Percentiles rank a stretch among this genome's conserved stretches.
These are phyloP conservation scores for Diplogasteroides magnus DNA, from an alignment of 1,140 invertebrate species.

Conservation along the genomic window DNA sequence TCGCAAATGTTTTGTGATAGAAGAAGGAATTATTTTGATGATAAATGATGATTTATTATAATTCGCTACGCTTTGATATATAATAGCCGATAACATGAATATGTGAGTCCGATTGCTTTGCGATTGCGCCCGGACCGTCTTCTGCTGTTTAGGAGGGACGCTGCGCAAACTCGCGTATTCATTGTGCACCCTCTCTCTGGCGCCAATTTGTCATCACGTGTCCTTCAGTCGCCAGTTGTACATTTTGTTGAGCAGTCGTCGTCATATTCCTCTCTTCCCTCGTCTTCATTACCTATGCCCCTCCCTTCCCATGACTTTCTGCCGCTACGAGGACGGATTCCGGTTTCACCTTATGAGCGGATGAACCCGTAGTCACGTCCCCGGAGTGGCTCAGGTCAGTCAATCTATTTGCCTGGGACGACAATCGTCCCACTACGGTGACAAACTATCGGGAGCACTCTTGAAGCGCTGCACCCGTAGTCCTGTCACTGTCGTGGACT, in stretches of 20 bases:
- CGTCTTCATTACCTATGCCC: background rate
- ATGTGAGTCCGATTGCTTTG: too few species aligned
- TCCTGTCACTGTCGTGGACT: too few species aligned
- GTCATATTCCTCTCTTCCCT: background rate
- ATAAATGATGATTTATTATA: too few species aligned
- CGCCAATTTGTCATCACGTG: constrained; percentile 1
- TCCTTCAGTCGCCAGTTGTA: too few species aligned
- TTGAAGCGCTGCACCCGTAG: background rate
- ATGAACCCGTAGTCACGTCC: background rate
- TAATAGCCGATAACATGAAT: too few species aligned
- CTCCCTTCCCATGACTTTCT: background rate
- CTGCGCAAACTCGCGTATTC: too few species aligned
- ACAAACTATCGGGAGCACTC: background rate
- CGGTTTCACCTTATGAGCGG: background rate
- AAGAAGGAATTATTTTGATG: too few species aligned
- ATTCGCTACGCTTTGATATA: too few species aligned
- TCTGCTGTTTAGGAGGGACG: background rate
- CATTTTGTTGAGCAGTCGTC: background rate
- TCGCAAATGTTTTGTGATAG: too few species aligned
- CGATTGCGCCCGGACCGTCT: background rate
- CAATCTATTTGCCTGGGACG: background rate
- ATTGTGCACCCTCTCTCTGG: background rate
- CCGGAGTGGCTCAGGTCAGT: background rate
- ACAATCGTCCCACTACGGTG: background rate
- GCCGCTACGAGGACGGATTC: background rate